These are phyloP conservation scores for Penaeus monodon DNA, from an alignment of 2,888 invertebrate species.

Conservation along the genomic window DNA sequence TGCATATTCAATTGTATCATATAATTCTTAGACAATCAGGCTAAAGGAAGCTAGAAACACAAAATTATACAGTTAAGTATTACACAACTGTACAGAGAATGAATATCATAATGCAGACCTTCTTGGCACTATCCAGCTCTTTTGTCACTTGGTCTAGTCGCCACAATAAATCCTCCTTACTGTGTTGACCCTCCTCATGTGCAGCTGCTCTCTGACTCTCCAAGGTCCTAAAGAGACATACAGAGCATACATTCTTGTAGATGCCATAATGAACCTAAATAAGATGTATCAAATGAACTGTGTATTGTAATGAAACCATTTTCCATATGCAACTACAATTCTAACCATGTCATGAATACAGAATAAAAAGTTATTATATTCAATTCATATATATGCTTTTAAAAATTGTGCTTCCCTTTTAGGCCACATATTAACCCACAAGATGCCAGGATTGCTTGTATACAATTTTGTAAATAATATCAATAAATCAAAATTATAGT, in stretches of 20 bases:
- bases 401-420: too few relatives aligned
- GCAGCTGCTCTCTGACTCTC: slow-evolving; percentile 35
- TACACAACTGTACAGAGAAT: not conserved
- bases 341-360: too few relatives aligned
- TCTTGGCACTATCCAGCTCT: slow-evolving; percentile 37
- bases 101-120: slow-evolving; percentile 14
- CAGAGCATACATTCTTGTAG: not conserved
- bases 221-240: slow-evolving; percentile 24
- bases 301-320: too few relatives aligned
- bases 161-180: slow-evolving; percentile 40
- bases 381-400: too few relatives aligned
- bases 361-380: too few relatives aligned
- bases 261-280: not conserved
- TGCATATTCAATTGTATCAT: too few relatives aligned
- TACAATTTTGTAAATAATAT: too few relatives aligned
- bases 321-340: too few relatives aligned
- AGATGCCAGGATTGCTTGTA: too few relatives aligned
- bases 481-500: too few relatives aligned
- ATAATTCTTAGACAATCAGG: too few relatives aligned
- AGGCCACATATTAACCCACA: too few relatives aligned
- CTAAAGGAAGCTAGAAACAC: not conserved
- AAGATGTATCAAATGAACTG: not conserved
- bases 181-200: slow-evolving; percentile 20
- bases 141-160: slow-evolving; percentile 19
- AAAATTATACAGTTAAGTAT: not conserved